Evolutionary conservation across 2,113 vertebrate genomes (phyloP).

Genomic region (Athene noctua): DNA sequence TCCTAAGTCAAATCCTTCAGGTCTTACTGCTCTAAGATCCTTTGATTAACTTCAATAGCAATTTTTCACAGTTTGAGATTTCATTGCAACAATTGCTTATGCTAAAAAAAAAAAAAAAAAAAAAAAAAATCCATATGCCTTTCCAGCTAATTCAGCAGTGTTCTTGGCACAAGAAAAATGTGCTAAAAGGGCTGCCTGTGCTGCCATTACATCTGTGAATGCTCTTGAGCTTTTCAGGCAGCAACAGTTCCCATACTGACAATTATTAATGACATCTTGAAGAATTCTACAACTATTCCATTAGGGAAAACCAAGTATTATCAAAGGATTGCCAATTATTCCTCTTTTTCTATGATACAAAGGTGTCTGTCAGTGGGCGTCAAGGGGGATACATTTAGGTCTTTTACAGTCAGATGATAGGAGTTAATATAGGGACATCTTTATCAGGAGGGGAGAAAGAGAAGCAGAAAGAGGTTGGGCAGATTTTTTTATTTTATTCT

Average conservation of each 20-base stretch:
- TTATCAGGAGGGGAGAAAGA: neutral
- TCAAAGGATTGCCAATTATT: constrained; percentile 2
- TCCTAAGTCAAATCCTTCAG: constrained; percentile 1
- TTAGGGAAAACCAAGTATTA: neutral
- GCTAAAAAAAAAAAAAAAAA: neutral
- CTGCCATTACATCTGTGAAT: neutral
- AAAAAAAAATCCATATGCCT: neutral
- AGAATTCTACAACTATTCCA: neutral
- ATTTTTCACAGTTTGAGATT: constrained; percentile 8
- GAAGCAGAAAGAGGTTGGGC: neutral
- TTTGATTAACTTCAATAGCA: constrained; percentile 29
- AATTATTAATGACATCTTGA: neutral
- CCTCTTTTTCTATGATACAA: neutral
- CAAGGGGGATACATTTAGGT: neutral
- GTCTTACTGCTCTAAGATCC: neutral
- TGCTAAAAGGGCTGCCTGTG: neutral
- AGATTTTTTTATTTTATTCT: neutral
- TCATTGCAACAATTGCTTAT: neutral
- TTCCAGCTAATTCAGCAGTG: neutral
- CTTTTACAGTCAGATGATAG: neutral
- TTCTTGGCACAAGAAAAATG: neutral
- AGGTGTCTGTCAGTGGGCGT: neutral
- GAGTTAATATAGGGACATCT: neutral
- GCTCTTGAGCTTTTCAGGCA: neutral
- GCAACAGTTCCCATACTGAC: neutral